Conservation (phyloP, 2,888 invertebrate species). For the Epiblema foenella region DNA sequence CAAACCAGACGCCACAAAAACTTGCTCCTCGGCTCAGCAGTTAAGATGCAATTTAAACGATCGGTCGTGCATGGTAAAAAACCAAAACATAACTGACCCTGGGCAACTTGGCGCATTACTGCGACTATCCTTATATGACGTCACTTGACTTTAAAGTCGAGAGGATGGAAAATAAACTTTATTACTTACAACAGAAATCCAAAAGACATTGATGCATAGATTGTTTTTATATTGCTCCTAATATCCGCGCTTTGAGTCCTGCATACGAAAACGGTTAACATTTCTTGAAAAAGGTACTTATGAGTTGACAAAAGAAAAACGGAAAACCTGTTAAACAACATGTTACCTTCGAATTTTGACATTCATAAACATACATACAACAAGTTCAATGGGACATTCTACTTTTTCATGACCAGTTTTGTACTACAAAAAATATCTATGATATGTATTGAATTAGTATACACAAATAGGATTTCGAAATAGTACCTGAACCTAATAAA, state of each 20-base stretch:
- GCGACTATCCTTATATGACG: constrained; percentile 32
- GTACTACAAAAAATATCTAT: too few species aligned
- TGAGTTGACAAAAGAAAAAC: neutral
- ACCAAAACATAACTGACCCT: constrained; percentile 66
- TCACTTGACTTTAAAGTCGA: neutral
- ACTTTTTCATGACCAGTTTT: too few species aligned
- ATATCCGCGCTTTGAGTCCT: neutral
- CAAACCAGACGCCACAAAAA: constrained; percentile 19
- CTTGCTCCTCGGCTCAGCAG: constrained; percentile 18
- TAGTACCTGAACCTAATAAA: too few species aligned
- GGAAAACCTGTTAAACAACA: too few species aligned
- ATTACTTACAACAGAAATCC: neutral
- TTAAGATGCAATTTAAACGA: constrained; percentile 28
- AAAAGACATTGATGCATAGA: neutral
- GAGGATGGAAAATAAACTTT: constrained; percentile 7
- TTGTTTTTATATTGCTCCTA: constrained; percentile 8
- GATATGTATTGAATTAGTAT: too few species aligned
- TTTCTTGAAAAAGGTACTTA: neutral
- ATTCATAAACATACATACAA: too few species aligned
- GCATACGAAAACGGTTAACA: neutral
- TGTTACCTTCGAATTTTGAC: too few species aligned
- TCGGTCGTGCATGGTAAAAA: constrained; percentile 51
- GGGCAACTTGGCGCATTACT: constrained; percentile 50
- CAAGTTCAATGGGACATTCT: too few species aligned
- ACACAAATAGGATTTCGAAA: too few species aligned